Percentiles rank a stretch among this genome's conserved stretches.
phyloP scores from a whole-genome alignment of 2,113 vertebrate genomes.

The Panthera tigris region DNA sequence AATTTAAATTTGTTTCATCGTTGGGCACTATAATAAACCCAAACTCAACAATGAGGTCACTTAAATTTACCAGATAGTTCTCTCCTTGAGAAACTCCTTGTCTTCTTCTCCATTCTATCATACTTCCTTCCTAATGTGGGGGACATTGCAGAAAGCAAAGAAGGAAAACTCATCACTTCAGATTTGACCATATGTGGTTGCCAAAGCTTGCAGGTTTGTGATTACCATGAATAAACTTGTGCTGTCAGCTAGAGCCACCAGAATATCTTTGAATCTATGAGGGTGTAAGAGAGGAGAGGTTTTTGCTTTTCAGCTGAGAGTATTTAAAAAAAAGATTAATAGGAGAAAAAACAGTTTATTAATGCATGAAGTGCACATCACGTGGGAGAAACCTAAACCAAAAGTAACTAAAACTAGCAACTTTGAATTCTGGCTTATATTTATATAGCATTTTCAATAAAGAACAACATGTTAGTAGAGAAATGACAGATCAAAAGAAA shows the following conservation, averaged over 20 bases:
- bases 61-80: background rate
- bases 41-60: background rate
- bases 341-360: background rate
- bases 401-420: background rate
- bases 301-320: background rate
- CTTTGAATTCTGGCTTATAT: background rate
- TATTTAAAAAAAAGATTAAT: background rate
- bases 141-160: background rate
- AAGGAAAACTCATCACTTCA: background rate
- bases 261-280: background rate
- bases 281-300: background rate
- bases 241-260: background rate
- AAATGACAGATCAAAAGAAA: background rate
- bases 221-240: background rate
- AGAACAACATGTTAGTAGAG: background rate
- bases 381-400: background rate
- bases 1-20: constrained; percentile 30
- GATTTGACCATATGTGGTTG: background rate
- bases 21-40: background rate
- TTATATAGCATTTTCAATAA: background rate
- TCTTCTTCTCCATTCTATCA: background rate
- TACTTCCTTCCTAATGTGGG: background rate
- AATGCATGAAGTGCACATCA: background rate
- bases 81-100: background rate
- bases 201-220: background rate